Base-by-base conservation (phyloP, 2,113 vertebrate species). In the Rousettus leschenaultii region DNA sequence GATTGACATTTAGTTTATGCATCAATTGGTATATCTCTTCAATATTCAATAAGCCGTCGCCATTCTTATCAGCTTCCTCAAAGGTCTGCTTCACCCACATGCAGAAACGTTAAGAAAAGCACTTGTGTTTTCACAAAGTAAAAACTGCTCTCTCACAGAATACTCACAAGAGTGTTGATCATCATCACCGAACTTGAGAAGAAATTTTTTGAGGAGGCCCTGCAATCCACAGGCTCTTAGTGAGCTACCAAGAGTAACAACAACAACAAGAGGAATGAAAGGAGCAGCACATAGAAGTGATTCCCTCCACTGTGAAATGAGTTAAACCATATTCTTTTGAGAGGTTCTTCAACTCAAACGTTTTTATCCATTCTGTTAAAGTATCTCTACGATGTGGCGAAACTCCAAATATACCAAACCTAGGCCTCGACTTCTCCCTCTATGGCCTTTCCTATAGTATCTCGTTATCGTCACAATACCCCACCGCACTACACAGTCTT, bases 11-110 rank as follows among this genome's bases (percentile, higher is more conserved):
- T 43, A 99, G 98, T 96, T 99, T 99, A 92, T 99, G 99, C 98
- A 99, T 99, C 96, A 99, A 93, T 95, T 99, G 99, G 97, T 99
- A 99, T 97, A 99, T 99, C 98, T 99, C 99, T 65, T 99, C 99
- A 5, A 99, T 99, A 97, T 99, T 99, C 94, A 99, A 97, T 51
- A 99, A 97, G 8, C 99, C 99, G 0, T 99, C 99, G 0, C 99
- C 99, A 4, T 99, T 99, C 98, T 99, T 99, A 98, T 99, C 99
- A 1, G 99, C 99, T 96, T 99, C 99, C 97, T 99, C 98, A 75
- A 99, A 99, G 5, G 99, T 99, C 98, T 99, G 99, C 93, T 99
- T 99, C 98, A 99, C 99, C 99, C 99, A 99, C 85, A 98, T 99
- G 82, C 91, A 94, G 75, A 85, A 38, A 24, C 7, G 95, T 99